phyloP scores from a whole-genome alignment of 2,888 invertebrate genomes.

The Rambutsinella grinnellia region DNA sequence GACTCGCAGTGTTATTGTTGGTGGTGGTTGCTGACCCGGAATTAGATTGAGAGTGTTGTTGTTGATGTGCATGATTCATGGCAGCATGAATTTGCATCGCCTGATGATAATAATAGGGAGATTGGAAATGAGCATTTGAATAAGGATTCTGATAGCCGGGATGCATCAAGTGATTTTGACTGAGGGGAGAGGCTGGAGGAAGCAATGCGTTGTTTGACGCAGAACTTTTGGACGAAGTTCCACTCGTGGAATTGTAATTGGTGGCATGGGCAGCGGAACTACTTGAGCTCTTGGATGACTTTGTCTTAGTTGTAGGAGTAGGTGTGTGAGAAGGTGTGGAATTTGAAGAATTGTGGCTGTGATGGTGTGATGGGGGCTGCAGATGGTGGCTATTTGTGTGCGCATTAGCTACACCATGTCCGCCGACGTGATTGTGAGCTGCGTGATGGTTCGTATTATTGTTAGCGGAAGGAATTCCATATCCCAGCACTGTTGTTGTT shows the following conservation, averaged over 20 bases:
- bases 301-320: constrained; percentile 50
- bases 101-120: constrained; percentile 19
- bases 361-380: constrained; percentile 23
- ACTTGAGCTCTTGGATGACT: constrained; percentile 47
- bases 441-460: not conserved
- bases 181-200: constrained; percentile 41
- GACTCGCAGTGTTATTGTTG: constrained; percentile 15
- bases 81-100: constrained; percentile 45
- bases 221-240: not conserved
- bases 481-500: constrained; percentile 31
- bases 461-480: constrained; percentile 3
- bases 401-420: constrained; percentile 15
- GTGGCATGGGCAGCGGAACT: constrained; percentile 22
- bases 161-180: constrained; percentile 34
- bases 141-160: constrained; percentile 35
- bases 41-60: constrained; percentile 21
- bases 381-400: not conserved
- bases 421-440: constrained; percentile 30
- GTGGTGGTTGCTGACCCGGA: constrained; percentile 14
- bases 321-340: constrained; percentile 5
- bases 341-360: not conserved
- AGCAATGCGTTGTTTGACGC: constrained; percentile 23
- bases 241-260: constrained; percentile 19
- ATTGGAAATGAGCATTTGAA: constrained; percentile 23
- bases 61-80: constrained; percentile 18